phyloP scores from a whole-genome alignment of 1,140 invertebrate genomes.

The Nymphalis io region DNA sequence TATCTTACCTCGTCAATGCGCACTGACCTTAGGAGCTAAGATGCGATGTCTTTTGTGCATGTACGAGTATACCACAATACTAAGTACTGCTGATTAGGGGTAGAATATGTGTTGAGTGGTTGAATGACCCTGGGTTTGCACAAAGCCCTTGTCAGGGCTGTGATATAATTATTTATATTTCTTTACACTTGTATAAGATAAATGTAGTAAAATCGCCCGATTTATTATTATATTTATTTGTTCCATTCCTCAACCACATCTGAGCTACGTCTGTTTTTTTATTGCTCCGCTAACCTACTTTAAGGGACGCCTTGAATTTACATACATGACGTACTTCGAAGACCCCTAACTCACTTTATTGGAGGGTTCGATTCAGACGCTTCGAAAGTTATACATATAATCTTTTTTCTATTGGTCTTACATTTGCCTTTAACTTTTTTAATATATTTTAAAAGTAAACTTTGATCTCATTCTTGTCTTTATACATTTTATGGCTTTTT shows the following conservation, averaged over 20 bases:
- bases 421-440: background rate
- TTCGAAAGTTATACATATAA: constrained; percentile 3
- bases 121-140: too few relatives aligned
- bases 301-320: constrained; percentile 15
- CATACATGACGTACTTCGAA: constrained; percentile 6
- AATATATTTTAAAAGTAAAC: background rate
- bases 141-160: too few relatives aligned
- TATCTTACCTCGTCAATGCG: too few relatives aligned
- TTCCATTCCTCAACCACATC: constrained; percentile 5
- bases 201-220: background rate
- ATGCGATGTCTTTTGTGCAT: too few relatives aligned
- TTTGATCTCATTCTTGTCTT: too few relatives aligned
- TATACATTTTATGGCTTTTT: too few relatives aligned
- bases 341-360: constrained; percentile 7
- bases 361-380: background rate
- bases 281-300: constrained; percentile 27
- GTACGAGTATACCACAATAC: too few relatives aligned
- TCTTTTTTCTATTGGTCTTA: background rate
- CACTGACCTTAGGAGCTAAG: too few relatives aligned
- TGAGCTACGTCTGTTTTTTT: constrained; percentile 22
- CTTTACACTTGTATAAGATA: too few relatives aligned
- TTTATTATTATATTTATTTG: constrained; percentile 9
- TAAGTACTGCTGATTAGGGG: too few relatives aligned
- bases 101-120: too few relatives aligned
- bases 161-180: too few relatives aligned